These are phyloP conservation scores for Notocelia uddmanniana DNA, from an alignment of 2,888 invertebrate species.

Conservation along the genomic window DNA sequence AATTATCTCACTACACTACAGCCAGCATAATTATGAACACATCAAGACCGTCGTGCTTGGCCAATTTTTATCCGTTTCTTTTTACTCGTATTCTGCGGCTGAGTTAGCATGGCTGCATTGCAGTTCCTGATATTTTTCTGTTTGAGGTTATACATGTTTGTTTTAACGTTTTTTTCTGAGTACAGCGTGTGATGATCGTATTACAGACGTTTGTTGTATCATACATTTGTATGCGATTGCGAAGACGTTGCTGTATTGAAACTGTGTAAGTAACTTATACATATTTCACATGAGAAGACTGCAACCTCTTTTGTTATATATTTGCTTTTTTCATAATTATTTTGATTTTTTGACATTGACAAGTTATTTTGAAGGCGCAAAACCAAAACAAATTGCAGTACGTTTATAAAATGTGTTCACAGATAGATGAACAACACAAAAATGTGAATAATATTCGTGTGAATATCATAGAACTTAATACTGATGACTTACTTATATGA, in stretches of 20 bases:
- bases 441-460: neutral
- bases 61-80: slow-evolving; percentile 38
- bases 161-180: slow-evolving; percentile 2
- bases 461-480: neutral
- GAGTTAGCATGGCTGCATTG: slow-evolving; percentile 29
- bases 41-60: slow-evolving; percentile 38
- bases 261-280: no score
- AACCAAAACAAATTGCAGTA: neutral
- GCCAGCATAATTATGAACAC: slow-evolving; percentile 43
- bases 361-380: slow-evolving; percentile 2
- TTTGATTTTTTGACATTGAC: neutral
- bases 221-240: neutral
- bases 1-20: slow-evolving; percentile 35
- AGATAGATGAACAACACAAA: no score
- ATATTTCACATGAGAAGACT: neutral
- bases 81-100: slow-evolving; percentile 29
- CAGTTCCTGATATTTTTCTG: slow-evolving; percentile 28
- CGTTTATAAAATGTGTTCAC: neutral
- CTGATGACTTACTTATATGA: neutral
- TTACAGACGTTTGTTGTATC: neutral
- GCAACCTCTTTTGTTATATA: neutral
- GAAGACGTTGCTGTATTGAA: neutral
- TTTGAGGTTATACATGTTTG: slow-evolving; percentile 25
- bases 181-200: neutral
- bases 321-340: neutral